Evolutionary conservation across 2,888 invertebrate genomes (phyloP).

Genomic region (Tinea pellionella): DNA sequence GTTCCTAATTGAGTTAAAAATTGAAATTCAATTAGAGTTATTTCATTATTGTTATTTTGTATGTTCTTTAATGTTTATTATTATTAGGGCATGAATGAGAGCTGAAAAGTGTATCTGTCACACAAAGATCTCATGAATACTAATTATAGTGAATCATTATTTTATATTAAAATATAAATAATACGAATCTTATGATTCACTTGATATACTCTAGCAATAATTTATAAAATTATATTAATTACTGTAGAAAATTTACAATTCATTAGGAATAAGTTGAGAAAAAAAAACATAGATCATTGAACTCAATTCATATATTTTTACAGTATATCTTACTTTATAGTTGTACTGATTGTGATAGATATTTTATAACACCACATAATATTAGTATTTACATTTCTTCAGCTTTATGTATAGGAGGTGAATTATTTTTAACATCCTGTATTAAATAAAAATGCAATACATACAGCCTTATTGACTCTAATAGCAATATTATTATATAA

Average conservation of each 20-base stretch:
- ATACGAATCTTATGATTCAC: conserved; percentile 1
- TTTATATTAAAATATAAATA: not conserved
- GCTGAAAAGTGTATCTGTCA: not conserved
- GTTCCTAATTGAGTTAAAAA: too few relatives aligned
- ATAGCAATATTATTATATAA: conserved; percentile 1
- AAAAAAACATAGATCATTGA: not conserved
- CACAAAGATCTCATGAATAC: conserved; percentile 7
- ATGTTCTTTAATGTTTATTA: not conserved
- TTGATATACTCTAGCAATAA: conserved; percentile 9
- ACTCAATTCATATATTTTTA: too few relatives aligned
- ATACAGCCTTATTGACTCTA: conserved; percentile 1
- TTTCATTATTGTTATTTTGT: too few relatives aligned
- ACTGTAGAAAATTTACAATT: not conserved
- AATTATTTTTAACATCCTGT: not conserved
- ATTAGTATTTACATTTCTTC: not conserved
- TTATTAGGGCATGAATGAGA: not conserved
- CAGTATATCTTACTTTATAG: not conserved
- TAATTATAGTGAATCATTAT: not conserved
- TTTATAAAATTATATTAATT: conserved; percentile 4
- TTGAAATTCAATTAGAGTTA: not conserved
- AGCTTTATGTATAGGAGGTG: not conserved
- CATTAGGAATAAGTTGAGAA: not conserved
- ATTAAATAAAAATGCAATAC: conserved; percentile 5
- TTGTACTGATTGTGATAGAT: not conserved
- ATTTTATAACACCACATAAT: not conserved